Evolutionary conservation across 2,797 vertebrate genomes (phyloP), one percentile per base, ranked within the genome.

Genomic region (Neosilurus hyrtlii): DNA sequence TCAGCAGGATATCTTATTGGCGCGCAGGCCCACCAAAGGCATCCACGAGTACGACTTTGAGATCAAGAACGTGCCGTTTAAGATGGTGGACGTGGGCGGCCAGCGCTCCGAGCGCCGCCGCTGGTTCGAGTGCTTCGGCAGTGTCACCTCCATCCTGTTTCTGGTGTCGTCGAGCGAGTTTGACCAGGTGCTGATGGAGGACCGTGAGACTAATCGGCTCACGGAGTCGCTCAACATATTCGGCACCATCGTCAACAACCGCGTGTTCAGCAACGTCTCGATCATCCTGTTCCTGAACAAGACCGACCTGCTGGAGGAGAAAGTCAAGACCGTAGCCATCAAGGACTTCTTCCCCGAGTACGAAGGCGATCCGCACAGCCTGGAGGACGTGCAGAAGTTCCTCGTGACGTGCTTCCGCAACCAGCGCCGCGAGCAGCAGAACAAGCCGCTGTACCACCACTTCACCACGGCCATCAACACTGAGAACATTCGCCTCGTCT

Each of bases 381-480:
- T 98, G 92, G 90, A 90, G 1, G 96, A 99, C 78, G 97, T 99
- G 86, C 96, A 99, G 80, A 92, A 93, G 90, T 99, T 96, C 95
- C 95, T 99, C 90, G 97, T 99, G 91, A 96, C 97, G 61, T 97
- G 97, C 90, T 99, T 99, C 91, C 96, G 96, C 68, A 95, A 92
- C 83, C 98, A 97, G 89, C 95, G 98, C 61, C 95, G 98, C 86
- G 97, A 99, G 89, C 96, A 96, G 92, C 96, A 96, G 92, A 96
- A 96, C 92, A 99, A 97, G 93, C 98, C 98, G 0, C 92, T 99
- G 2, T 99, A 99, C 93, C 96, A 99, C 93, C 98, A 99, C 92
- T 99, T 99, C 94, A 99, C 98, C 95, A 99, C 97, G 0, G 98
- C 98, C 82, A 99, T 99, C 92, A 98, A 97, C 95, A 99, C 98